Conservation (phyloP, 2,888 invertebrate genomes). For the Drosophila algonquin region DNA sequence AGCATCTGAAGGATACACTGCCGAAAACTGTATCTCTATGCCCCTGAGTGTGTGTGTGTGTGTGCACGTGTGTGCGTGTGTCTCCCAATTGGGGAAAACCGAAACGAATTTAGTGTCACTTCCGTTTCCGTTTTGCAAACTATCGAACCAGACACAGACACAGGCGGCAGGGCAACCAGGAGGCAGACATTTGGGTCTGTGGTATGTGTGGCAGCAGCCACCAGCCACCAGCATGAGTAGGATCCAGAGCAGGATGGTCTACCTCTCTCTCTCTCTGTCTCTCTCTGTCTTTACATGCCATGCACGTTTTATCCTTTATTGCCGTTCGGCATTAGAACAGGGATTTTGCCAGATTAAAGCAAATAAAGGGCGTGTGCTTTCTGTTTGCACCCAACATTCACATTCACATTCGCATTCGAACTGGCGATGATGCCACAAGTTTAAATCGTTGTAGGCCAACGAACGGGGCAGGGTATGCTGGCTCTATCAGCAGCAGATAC, state of each 20-base stretch:
- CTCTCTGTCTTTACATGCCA: conserved; percentile 61
- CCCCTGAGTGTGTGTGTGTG: conserved; percentile 4
- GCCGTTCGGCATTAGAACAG: conserved; percentile 77
- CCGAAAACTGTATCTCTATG: conserved; percentile 5
- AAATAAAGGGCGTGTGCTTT: conserved; percentile 73
- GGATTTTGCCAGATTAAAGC: conserved; percentile 77
- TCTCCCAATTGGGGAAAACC: conserved; percentile 67
- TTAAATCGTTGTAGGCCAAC: conserved; percentile 56
- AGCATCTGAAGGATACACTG: conserved; percentile 45
- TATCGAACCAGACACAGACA: conserved; percentile 53
- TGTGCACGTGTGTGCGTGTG: conserved; percentile 18
- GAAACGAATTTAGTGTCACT: conserved; percentile 77
- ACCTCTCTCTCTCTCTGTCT: neutral
- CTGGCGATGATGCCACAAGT: conserved; percentile 67
- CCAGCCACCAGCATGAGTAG: conserved; percentile 10
- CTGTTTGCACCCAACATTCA: conserved; percentile 60
- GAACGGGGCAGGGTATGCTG: neutral
- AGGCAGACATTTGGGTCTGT: conserved; percentile 5
- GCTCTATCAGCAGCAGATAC: too few relatives aligned
- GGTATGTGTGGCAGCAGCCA: conserved; percentile 11
- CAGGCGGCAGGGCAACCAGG: neutral
- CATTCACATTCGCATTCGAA: conserved; percentile 39
- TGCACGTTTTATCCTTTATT: conserved; percentile 82
- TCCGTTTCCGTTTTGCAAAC: conserved; percentile 78
- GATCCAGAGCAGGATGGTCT: conserved; percentile 22